phyloP scores from a whole-genome alignment of 1,140 invertebrate species.

The Bombus vancouverensis region DNA sequence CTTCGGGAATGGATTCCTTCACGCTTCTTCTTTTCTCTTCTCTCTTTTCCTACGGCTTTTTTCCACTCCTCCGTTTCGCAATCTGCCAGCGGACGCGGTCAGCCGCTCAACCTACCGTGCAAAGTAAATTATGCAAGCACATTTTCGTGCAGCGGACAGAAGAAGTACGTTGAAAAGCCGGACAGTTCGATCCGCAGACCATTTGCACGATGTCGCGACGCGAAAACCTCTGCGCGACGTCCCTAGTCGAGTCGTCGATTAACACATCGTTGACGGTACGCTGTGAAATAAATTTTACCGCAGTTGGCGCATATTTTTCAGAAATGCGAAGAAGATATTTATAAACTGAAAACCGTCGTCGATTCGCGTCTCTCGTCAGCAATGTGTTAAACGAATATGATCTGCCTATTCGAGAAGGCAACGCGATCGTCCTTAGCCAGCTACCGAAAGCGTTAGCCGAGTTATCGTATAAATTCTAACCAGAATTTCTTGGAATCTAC shows the following conservation, averaged over 20 bases:
- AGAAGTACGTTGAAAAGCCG: neutral
- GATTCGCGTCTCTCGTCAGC: no score
- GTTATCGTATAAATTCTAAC: constrained; percentile 4
- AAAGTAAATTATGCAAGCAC: constrained; percentile 43
- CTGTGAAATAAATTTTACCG: no score
- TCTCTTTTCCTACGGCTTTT: neutral
- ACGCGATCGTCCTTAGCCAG: neutral
- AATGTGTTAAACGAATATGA: no score
- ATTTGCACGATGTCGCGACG: neutral
- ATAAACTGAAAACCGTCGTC: no score
- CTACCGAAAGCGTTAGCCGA: neutral
- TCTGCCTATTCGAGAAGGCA: no score
- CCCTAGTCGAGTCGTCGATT: no score
- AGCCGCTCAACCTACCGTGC: constrained; percentile 22
- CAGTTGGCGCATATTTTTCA: no score
- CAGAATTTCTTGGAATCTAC: no score
- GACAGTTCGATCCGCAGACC: neutral
- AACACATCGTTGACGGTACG: no score
- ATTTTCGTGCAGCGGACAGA: constrained; percentile 15
- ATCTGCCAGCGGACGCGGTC: constrained; percentile 21
- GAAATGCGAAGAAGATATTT: no score
- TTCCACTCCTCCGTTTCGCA: constrained; percentile 29
- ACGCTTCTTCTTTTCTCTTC: constrained; percentile 13
- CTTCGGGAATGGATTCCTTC: constrained; percentile 46
- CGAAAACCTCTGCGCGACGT: no score